Evolutionary conservation across 2,888 invertebrate genomes (phyloP), one percentile per base, ranked within the genome.

Genomic region (Tenthredo notha): DNA sequence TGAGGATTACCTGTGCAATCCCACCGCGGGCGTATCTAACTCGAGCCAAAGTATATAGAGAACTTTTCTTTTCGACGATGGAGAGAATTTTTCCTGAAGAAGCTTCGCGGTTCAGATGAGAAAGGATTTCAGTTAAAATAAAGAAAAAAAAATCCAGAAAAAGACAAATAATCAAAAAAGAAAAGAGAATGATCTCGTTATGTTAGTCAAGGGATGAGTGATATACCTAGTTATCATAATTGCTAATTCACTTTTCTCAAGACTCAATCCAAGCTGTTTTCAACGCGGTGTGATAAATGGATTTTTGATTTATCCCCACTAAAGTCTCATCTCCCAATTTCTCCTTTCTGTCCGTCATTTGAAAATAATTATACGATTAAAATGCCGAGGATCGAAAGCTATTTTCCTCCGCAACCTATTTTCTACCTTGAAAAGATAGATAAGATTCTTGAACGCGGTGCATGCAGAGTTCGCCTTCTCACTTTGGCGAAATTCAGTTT

Each of bases 1-100:
- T 77, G 77, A 77, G 77, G 77, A 77, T 77, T 77, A 77, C 77
- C 77, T 77, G 77, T 77, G 77, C 77, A 77, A 77, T 77, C 77
- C 77, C 29, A 29, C 47, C 50, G 29, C 54, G 77, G 50, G 77
- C 29, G 77, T 77, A 77, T 33, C 40, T 54, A 77, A 77, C 50
- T 77, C 47, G 47, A 54, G 77, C 54, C 47, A 29, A 77, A 54
- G 29, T 54, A 54, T 54, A 54, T 77, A 77, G 43, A 43, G 54
- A 77, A 54, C 50, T 77, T 77, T 77, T 54, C 12, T 77, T 54
- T 54, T 47, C 43, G 21, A 43, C 40, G 43, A 4, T 37, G 7
- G 72, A 43, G 40, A 29, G 21, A 74, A 9, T 29, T 18, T 70
- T 70, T 70, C 72, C 10, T n/a, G 25, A 43, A 74, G 43, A 25